These are phyloP conservation scores for Thinocorus orbignyianus DNA, from an alignment of 2,113 vertebrate genomes.

Conservation along the genomic window DNA sequence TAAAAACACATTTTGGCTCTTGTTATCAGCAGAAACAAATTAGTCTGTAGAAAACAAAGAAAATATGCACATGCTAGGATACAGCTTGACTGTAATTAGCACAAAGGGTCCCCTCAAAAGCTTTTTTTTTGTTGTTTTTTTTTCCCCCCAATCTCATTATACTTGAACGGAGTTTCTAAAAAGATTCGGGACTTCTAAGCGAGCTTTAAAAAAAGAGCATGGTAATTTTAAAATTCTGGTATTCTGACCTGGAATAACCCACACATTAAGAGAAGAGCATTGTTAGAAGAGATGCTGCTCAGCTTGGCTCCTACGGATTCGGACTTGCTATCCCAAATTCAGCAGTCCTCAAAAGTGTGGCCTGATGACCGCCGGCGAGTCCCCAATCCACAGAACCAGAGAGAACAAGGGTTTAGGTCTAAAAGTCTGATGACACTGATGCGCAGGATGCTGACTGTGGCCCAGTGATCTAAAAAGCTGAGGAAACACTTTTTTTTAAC, in stretches of 20 bases:
- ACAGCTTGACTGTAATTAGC: not conserved
- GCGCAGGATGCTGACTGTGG: rapidly evolving
- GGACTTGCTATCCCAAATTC: not conserved
- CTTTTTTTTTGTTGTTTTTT: not conserved
- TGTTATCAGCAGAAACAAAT: conserved; percentile 43
- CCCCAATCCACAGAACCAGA: not conserved
- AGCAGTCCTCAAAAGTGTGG: not conserved
- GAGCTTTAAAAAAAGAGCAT: not conserved
- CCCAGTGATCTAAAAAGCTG: not conserved
- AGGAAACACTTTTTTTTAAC: not conserved
- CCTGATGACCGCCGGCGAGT: not conserved
- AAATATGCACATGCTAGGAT: not conserved
- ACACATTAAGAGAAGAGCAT: not conserved
- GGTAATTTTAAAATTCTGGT: not conserved
- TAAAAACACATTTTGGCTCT: conserved; percentile 46
- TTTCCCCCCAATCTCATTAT: not conserved
- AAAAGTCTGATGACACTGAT: not conserved
- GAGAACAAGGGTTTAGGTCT: not conserved
- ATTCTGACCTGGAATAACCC: not conserved
- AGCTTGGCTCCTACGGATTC: not conserved
- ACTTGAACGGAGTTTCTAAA: not conserved
- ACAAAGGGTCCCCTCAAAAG: not conserved
- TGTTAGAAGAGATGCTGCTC: not conserved
- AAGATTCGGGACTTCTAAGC: not conserved
- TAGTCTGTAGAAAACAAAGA: not conserved